Evolutionary conservation across 2,888 invertebrate genomes (phyloP).

Genomic region (Tetropium fuscum): DNA sequence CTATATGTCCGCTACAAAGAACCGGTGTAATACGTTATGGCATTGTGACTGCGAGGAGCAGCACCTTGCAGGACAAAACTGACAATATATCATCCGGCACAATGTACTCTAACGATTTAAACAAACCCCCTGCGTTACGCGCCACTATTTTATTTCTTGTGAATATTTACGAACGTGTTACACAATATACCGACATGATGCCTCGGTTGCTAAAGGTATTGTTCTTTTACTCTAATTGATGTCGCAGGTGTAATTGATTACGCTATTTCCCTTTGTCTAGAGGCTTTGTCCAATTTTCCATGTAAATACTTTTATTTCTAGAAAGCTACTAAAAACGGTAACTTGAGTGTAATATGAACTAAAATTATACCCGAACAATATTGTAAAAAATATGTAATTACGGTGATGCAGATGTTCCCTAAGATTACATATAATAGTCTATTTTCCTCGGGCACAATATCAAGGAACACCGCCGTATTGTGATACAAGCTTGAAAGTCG

Average conservation of each 20-base stretch:
- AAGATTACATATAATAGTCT: too few relatives aligned
- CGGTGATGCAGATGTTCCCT: too few relatives aligned
- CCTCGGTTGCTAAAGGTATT: conserved; percentile 4
- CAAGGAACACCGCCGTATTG: too few relatives aligned
- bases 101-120: conserved; percentile 65
- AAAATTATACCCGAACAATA: too few relatives aligned
- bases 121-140: conserved; percentile 64
- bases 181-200: conserved; percentile 13
- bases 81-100: conserved; percentile 64
- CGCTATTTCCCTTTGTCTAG: background rate
- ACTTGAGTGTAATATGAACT: too few relatives aligned
- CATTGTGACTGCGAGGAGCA: conserved; percentile 62
- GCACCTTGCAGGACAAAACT: conserved; percentile 64
- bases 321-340: too few relatives aligned
- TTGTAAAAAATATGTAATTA: too few relatives aligned
- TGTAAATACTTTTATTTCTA: too few relatives aligned
- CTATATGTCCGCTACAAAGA: conserved; percentile 60
- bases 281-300: too few relatives aligned
- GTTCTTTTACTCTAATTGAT: conserved; percentile 22
- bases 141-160: conserved; percentile 36
- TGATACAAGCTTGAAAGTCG: too few relatives aligned
- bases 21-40: conserved; percentile 63
- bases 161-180: conserved; percentile 21
- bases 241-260: conserved; percentile 18
- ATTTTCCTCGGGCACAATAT: too few relatives aligned